These are phyloP conservation scores for Notechis scutatus DNA, from an alignment of 2,113 vertebrate genomes.

Conservation along the genomic window DNA sequence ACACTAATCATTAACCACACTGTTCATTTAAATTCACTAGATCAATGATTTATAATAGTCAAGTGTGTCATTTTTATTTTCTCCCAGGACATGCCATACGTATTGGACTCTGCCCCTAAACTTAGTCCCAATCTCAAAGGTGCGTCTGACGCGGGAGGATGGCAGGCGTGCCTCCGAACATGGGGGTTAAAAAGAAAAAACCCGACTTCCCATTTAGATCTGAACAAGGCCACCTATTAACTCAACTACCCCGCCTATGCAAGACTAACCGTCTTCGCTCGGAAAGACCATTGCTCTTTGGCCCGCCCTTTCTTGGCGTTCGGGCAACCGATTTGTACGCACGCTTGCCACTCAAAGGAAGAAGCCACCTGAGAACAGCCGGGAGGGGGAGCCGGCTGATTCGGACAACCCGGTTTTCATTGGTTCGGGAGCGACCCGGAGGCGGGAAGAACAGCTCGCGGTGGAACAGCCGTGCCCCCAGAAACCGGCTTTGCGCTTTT, in stretches of 20 bases:
- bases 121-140: background rate
- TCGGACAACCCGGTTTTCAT: background rate
- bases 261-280: background rate
- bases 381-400: background rate
- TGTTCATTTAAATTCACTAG: too few relatives aligned
- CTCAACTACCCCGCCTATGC: background rate
- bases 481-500: constrained; percentile 29
- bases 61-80: background rate
- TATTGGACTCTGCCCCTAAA: background rate
- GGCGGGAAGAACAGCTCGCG: background rate
- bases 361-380: background rate
- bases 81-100: background rate
- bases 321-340: background rate
- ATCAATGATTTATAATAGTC: background rate
- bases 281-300: background rate
- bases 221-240: background rate
- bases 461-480: background rate
- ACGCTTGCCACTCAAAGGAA: background rate
- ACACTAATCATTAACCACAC: too few relatives aligned
- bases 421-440: background rate
- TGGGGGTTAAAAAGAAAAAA: background rate
- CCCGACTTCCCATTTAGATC: background rate
- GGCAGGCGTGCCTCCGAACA: background rate
- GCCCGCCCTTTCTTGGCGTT: background rate
- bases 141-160: background rate